phyloP scores from a whole-genome alignment of 2,113 vertebrate genomes.

The Macheiramphus alcinus region DNA sequence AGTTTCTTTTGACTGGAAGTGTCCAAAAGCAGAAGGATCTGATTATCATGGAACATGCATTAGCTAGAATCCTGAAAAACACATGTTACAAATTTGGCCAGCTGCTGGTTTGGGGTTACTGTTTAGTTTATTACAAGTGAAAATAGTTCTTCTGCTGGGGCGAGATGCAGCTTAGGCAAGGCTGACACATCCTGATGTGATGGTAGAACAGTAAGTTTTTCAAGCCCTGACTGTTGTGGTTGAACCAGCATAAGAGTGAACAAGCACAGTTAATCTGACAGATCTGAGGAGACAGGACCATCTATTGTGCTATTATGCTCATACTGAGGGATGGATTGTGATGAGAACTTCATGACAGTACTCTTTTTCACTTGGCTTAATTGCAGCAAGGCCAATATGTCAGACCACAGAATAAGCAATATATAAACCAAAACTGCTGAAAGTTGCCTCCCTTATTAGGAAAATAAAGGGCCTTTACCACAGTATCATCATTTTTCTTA shows the following conservation, averaged over 20 bases:
- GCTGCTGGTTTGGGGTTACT: background rate
- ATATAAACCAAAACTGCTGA: background rate
- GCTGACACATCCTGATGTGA: background rate
- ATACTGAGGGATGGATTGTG: background rate
- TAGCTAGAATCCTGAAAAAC: background rate
- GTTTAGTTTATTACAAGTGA: background rate
- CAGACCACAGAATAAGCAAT: background rate
- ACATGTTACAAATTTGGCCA: background rate
- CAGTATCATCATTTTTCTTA: background rate
- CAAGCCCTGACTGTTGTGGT: background rate
- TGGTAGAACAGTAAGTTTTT: background rate
- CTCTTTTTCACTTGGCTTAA: background rate
- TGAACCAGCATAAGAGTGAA: background rate
- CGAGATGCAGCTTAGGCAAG: background rate
- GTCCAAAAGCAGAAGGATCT: background rate
- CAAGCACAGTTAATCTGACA: background rate
- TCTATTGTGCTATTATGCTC: background rate
- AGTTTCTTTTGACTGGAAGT: background rate
- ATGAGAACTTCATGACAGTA: background rate
- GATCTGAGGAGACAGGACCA: background rate
- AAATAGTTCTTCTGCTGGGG: background rate
- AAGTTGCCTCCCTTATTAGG: background rate
- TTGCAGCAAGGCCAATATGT: background rate
- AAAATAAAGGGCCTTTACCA: background rate
- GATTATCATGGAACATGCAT: background rate